Percentiles rank a stretch among this genome's conserved stretches.
Evolutionary conservation across 2,888 invertebrate genomes (phyloP).

Genomic region (Ectemnius lituratus): DNA sequence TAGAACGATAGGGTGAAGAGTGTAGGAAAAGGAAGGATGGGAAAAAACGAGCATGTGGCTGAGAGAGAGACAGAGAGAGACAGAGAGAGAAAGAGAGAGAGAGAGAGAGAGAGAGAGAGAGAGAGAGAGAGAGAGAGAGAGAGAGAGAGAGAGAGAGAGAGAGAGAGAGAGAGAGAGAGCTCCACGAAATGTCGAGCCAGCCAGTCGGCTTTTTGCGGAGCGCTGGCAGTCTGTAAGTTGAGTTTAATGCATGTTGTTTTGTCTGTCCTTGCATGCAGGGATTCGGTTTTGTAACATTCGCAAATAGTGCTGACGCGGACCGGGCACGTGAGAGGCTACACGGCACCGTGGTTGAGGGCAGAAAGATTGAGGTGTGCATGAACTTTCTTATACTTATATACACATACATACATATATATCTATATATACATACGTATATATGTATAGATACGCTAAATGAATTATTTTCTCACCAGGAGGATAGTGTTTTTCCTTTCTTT

Average conservation of each 20-base stretch:
- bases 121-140: constrained; percentile 10
- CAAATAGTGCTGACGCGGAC: constrained; percentile 99
- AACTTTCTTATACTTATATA: constrained; percentile 81
- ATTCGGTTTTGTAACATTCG: constrained; percentile 99
- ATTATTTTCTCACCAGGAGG: constrained; percentile 53
- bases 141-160: background rate
- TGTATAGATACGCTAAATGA: constrained; percentile 48
- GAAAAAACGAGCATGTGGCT: background rate
- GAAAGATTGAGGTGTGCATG: constrained; percentile 99
- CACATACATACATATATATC: constrained; percentile 69
- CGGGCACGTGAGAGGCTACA: constrained; percentile 99
- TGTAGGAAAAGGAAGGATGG: background rate
- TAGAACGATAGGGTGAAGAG: background rate
- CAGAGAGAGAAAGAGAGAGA: constrained; percentile 9
- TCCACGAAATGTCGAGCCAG: constrained; percentile 58
- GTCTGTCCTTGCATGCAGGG: constrained; percentile 99
- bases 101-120: constrained; percentile 4
- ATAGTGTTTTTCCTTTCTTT: constrained; percentile 56
- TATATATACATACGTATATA: constrained; percentile 74
- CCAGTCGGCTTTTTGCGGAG: constrained; percentile 65
- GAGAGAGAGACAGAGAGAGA: background rate
- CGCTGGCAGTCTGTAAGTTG: constrained; percentile 77
- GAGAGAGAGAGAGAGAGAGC: constrained; percentile 5
- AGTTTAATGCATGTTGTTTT: constrained; percentile 93
- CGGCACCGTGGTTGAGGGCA: constrained; percentile 99